These are phyloP conservation scores for Aphodius granarius DNA, from an alignment of 2,888 invertebrate genomes.

Conservation along the genomic window DNA sequence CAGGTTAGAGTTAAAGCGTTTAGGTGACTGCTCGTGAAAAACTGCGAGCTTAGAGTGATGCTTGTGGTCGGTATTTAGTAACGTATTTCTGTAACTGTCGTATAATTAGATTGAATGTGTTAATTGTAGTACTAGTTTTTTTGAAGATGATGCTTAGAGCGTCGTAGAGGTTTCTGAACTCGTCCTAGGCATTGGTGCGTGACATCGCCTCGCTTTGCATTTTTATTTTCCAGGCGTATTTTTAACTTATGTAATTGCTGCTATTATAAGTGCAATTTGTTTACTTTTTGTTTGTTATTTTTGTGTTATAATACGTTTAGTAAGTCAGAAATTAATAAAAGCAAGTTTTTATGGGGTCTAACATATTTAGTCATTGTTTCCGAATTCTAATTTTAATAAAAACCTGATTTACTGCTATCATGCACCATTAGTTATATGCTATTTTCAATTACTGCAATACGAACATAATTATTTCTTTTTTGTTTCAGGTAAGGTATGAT, in stretches of 20 bases:
- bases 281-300: neutral
- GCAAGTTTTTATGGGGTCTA: no score
- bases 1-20: constrained; percentile 2
- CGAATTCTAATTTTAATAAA: no score
- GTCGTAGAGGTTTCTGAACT: neutral
- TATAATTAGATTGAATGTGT: neutral
- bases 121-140: neutral
- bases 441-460: no score
- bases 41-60: constrained; percentile 4
- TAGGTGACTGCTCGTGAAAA: neutral
- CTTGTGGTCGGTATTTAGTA: neutral
- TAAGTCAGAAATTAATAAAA: no score
- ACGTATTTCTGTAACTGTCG: neutral
- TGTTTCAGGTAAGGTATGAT: no score
- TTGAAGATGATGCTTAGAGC: neutral
- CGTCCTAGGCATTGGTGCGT: neutral
- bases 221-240: neutral
- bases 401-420: no score
- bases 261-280: neutral
- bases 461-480: no score
- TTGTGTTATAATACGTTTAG: neutral
- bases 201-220: neutral
- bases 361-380: no score
- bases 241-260: neutral
- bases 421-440: no score